A percentile compares a stretch with the other conserved stretches of the same genome.
These are phyloP conservation scores for Atractosteus spatula DNA, from an alignment of 2,113 vertebrate species.

Conservation along the genomic window DNA sequence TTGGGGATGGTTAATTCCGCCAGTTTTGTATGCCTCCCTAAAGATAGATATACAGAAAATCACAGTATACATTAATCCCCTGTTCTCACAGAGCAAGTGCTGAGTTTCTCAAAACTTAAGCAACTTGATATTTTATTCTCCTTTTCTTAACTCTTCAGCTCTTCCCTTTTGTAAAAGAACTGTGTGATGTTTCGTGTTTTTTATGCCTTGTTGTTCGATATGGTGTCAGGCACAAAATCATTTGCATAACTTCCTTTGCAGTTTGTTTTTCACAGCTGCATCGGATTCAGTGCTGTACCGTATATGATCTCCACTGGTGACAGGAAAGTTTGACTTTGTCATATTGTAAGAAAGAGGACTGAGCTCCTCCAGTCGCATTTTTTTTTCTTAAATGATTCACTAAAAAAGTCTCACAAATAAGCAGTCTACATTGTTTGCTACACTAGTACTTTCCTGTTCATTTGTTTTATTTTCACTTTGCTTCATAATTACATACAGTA, in stretches of 20 bases:
- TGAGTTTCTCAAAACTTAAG: slow-evolving; percentile 16
- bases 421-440: neutral
- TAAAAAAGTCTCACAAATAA: slow-evolving; percentile 25
- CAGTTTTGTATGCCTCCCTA: slow-evolving; percentile 23
- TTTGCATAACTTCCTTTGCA: slow-evolving; percentile 61
- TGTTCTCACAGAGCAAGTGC: slow-evolving; percentile 42
- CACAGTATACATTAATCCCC: slow-evolving; percentile 37
- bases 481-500: too few species aligned
- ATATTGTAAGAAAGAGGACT: slow-evolving; percentile 25
- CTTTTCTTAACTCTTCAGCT: slow-evolving; percentile 51
- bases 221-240: slow-evolving; percentile 60
- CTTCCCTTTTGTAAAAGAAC: slow-evolving; percentile 53
- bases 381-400: slow-evolving; percentile 36
- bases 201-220: slow-evolving; percentile 64
- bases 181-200: slow-evolving; percentile 61
- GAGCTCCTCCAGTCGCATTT: slow-evolving; percentile 22
- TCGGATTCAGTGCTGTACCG: slow-evolving; percentile 47
- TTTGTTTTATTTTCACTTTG: too few species aligned
- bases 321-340: slow-evolving; percentile 55
- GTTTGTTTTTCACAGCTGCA: slow-evolving; percentile 60
- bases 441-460: neutral
- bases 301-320: slow-evolving; percentile 65
- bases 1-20: slow-evolving; percentile 60
- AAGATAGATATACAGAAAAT: slow-evolving; percentile 25
- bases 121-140: slow-evolving; percentile 48